Evolutionary conservation across 2,797 vertebrate genomes (phyloP).

Genomic region (Salarias fasciatus): DNA sequence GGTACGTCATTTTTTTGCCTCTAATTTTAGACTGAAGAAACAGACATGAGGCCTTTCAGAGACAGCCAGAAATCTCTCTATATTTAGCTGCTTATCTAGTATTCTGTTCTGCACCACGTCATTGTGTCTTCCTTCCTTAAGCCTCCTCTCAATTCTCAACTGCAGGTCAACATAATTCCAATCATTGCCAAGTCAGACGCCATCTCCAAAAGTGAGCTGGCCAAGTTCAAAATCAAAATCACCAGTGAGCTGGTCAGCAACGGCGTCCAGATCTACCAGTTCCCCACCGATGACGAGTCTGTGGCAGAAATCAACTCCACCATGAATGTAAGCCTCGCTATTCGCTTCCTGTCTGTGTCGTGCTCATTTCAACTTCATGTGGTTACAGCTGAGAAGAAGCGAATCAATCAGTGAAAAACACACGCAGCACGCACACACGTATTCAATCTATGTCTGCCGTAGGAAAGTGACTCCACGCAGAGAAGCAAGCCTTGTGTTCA

Average conservation of each 20-base stretch:
- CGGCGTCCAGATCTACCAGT: constrained; percentile 98
- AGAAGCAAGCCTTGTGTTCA: constrained; percentile 26
- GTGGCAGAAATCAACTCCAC: constrained; percentile 98
- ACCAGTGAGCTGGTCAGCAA: constrained; percentile 98
- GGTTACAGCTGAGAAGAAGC: background rate
- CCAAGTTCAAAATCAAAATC: constrained; percentile 99
- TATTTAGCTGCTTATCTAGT: constrained; percentile 33
- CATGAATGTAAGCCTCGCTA: constrained; percentile 93
- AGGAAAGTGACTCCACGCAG: constrained; percentile 51
- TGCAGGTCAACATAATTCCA: constrained; percentile 97
- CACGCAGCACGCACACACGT: background rate
- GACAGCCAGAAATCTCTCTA: constrained; percentile 1
- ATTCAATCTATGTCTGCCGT: constrained; percentile 47
- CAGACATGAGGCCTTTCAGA: background rate
- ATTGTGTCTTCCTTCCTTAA: background rate
- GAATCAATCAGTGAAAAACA: background rate
- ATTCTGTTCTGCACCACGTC: constrained; percentile 11
- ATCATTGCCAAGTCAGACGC: constrained; percentile 98
- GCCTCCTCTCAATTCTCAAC: constrained; percentile 6
- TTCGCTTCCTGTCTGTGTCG: background rate
- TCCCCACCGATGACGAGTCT: constrained; percentile 96
- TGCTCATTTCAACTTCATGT: background rate
- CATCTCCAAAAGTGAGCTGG: constrained; percentile 96
- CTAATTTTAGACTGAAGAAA: constrained; percentile 19
- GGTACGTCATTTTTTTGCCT: constrained; percentile 3